Percentiles rank a stretch among this genome's conserved stretches.
Conservation (phyloP, 1,140 invertebrate genomes). For the Saccostrea glomerata region DNA sequence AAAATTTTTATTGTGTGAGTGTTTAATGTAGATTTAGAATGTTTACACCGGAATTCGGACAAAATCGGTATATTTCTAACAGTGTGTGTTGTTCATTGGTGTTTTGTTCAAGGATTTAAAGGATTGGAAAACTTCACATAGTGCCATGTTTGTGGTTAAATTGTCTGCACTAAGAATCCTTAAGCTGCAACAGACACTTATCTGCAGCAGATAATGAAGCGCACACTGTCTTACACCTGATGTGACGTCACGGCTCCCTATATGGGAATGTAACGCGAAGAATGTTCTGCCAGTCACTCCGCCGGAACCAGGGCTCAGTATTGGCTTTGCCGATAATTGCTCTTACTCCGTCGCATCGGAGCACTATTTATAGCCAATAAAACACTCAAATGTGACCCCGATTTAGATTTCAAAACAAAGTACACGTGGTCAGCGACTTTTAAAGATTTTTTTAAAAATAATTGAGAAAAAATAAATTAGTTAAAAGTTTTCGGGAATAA, state of each 20-base stretch:
- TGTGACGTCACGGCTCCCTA: conserved; percentile 73
- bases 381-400: conserved; percentile 10
- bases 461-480: neutral
- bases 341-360: conserved; percentile 29
- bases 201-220: conserved; percentile 7
- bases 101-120: neutral
- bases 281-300: conserved; percentile 66
- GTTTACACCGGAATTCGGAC: neutral
- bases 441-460: neutral
- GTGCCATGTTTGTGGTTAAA: neutral
- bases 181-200: neutral
- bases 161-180: conserved; percentile 14
- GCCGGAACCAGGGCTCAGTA: conserved; percentile 48
- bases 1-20: neutral
- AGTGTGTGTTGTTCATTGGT: neutral
- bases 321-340: conserved; percentile 63
- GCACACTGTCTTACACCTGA: conserved; percentile 21
- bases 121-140: neutral
- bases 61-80: neutral
- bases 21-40: neutral
- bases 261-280: conserved; percentile 74
- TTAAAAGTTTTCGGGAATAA: neutral
- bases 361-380: conserved; percentile 29
- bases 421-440: conserved; percentile 9
- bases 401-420: conserved; percentile 34